These are phyloP conservation scores for Erebia aethiops DNA, from an alignment of 2,888 invertebrate species.

Conservation along the genomic window DNA sequence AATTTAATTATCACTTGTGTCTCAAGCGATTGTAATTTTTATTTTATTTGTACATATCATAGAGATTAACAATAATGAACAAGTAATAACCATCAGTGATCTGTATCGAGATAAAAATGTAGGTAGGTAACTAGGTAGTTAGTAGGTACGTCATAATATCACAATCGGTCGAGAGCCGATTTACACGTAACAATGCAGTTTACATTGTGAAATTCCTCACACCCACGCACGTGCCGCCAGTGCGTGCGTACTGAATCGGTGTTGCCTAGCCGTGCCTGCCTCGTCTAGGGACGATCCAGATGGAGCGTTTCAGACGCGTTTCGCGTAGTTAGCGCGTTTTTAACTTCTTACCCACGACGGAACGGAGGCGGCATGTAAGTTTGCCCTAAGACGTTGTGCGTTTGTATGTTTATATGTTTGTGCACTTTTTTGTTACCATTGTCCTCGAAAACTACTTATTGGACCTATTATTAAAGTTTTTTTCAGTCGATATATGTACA, in stretches of 20 bases:
- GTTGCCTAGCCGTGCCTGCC: background rate
- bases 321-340: background rate
- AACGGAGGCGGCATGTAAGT: too few relatives aligned
- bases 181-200: constrained; percentile 20
- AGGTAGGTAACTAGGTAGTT: background rate
- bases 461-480: too few relatives aligned
- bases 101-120: background rate
- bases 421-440: too few relatives aligned
- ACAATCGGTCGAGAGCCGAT: constrained; percentile 17
- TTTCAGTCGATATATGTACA: too few relatives aligned
- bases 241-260: constrained; percentile 25
- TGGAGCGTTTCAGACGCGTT: background rate
- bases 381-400: too few relatives aligned
- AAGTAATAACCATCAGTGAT: background rate
- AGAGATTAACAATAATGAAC: background rate
- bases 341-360: too few relatives aligned
- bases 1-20: too few relatives aligned
- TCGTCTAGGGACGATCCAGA: background rate
- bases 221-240: constrained; percentile 31
- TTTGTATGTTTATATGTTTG: too few relatives aligned
- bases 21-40: too few relatives aligned
- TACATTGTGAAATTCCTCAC: constrained; percentile 26
- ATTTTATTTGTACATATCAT: too few relatives aligned
- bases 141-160: background rate
- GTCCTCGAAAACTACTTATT: too few relatives aligned